A percentile compares a stretch with the other conserved stretches of the same genome.
Evolutionary conservation across 1,140 invertebrate genomes (phyloP).

Genomic region (Caenorhabditis brenneri): DNA sequence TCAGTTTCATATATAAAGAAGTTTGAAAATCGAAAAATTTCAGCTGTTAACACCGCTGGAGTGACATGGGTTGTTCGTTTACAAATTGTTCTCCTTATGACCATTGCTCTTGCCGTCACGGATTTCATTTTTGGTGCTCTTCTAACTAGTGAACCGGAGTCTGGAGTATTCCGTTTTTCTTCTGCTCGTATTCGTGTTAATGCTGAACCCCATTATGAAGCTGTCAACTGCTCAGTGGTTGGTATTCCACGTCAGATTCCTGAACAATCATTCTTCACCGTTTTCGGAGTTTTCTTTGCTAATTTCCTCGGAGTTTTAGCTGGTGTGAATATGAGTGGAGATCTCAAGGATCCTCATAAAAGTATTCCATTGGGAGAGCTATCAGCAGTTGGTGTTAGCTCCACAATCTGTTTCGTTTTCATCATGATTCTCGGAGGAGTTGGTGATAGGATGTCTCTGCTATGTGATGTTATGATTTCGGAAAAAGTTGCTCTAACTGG

Average conservation of each 20-base stretch:
- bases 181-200: constrained; percentile 82
- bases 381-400: constrained; percentile 85
- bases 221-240: constrained; percentile 75
- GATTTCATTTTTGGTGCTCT: constrained; percentile 89
- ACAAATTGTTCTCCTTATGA: constrained; percentile 83
- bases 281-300: constrained; percentile 92
- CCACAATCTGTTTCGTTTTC: constrained; percentile 87
- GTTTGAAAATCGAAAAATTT: constrained; percentile 49
- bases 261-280: constrained; percentile 81
- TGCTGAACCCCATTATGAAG: constrained; percentile 80
- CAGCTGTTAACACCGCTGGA: constrained; percentile 85
- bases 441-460: constrained; percentile 79
- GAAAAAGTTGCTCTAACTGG: constrained; percentile 75
- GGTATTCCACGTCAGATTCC: constrained; percentile 65
- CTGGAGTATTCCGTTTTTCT: constrained; percentile 85
- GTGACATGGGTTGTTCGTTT: constrained; percentile 91
- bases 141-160: constrained; percentile 77
- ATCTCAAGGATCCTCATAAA: constrained; percentile 85
- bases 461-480: constrained; percentile 86
- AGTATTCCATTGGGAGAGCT: constrained; percentile 93
- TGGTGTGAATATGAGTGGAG: constrained; percentile 97
- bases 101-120: constrained; percentile 82
- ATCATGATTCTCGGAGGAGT: constrained; percentile 86
- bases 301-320: constrained; percentile 90
- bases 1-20: neutral